Evolutionary conservation across 2,113 vertebrate genomes (phyloP).

Genomic region (Enhydra lutris): DNA sequence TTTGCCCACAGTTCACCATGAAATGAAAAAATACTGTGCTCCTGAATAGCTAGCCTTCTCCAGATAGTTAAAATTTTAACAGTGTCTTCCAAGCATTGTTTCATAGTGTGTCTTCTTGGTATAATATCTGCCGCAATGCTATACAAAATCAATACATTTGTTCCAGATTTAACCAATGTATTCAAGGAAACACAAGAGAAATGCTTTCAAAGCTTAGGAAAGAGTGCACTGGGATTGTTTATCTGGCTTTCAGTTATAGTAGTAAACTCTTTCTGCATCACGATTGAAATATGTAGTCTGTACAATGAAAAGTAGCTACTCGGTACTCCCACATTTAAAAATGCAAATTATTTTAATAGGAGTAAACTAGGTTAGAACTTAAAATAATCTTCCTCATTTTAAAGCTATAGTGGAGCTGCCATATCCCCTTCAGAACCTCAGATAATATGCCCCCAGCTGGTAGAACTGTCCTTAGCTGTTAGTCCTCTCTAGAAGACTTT

Average conservation of each 20-base stretch:
- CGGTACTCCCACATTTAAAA: not conserved
- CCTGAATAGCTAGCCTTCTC: not conserved
- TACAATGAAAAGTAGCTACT: not conserved
- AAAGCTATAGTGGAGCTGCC: not conserved
- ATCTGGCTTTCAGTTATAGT: slow-evolving; percentile 16
- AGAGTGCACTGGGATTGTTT: not conserved
- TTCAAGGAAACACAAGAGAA: slow-evolving; percentile 47
- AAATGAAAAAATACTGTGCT: not conserved
- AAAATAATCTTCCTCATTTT: not conserved
- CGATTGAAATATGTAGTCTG: not conserved
- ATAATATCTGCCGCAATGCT: not conserved
- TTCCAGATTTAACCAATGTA: not conserved
- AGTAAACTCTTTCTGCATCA: not conserved
- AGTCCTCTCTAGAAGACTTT: not conserved
- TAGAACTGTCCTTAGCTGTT: not conserved
- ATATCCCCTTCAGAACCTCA: not conserved
- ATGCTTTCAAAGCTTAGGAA: slow-evolving; percentile 16
- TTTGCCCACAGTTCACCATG: not conserved
- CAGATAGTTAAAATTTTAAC: not conserved
- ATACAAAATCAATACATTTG: slow-evolving; percentile 4
- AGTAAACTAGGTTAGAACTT: not conserved
- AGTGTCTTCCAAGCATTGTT: not conserved
- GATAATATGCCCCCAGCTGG: not conserved
- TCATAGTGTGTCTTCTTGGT: not conserved
- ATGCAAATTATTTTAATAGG: not conserved